These are phyloP conservation scores for Nebria ingens DNA, from an alignment of 1,140 invertebrate species.

Conservation along the genomic window DNA sequence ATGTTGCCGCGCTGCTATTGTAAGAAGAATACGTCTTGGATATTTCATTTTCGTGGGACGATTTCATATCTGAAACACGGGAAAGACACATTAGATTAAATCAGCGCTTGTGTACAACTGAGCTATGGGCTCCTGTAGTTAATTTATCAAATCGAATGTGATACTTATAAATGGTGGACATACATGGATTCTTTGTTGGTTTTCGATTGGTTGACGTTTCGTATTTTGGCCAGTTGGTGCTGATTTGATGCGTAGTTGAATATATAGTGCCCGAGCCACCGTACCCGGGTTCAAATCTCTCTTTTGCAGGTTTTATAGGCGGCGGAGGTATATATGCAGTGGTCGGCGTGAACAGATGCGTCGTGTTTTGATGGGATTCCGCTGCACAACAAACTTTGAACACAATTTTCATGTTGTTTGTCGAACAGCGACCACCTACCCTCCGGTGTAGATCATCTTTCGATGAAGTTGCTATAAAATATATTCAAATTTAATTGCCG, in stretches of 20 bases:
- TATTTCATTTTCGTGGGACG: neutral
- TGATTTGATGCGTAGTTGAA: neutral
- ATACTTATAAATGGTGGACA: no score
- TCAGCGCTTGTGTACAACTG: neutral
- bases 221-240: neutral
- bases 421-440: constrained; percentile 78
- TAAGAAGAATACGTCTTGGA: neutral
- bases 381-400: constrained; percentile 85
- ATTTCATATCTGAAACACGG: neutral
- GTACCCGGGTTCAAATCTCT: neutral
- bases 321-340: neutral
- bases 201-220: neutral
- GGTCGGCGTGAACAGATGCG: neutral
- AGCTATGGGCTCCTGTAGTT: neutral
- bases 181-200: neutral
- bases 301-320: no score
- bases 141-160: no score
- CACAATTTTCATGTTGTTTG: constrained; percentile 89
- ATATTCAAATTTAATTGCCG: constrained; percentile 3
- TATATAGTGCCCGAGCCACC: neutral
- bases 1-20: neutral
- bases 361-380: constrained; percentile 36
- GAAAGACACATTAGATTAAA: neutral
- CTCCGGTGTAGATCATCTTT: constrained; percentile 80
- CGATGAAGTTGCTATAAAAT: constrained; percentile 62